Evolutionary conservation across 2,888 invertebrate genomes (phyloP).

Genomic region (Lamellibrachia satsuma): DNA sequence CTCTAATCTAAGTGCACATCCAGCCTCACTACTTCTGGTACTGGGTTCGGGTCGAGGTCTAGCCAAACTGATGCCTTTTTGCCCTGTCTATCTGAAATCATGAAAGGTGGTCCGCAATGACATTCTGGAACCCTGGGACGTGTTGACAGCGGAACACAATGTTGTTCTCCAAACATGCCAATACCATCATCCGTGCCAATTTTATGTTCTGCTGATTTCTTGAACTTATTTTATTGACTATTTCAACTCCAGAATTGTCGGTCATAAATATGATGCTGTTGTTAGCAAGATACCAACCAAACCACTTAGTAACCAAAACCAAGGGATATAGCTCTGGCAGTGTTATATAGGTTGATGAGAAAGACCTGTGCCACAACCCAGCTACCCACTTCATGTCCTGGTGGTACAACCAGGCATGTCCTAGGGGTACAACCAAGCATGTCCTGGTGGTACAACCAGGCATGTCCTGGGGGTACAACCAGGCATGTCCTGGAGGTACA

Average conservation of each 20-base stretch:
- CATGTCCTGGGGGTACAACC: too few species aligned
- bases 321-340: not conserved
- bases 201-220: constrained; percentile 6
- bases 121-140: not conserved
- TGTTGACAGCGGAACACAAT: constrained; percentile 19
- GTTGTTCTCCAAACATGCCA: too few species aligned
- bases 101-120: not conserved
- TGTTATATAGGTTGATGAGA: not conserved
- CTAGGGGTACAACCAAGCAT: too few species aligned
- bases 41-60: not conserved
- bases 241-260: not conserved
- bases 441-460: too few species aligned
- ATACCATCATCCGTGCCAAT: not conserved
- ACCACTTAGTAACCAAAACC: not conserved
- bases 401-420: not conserved
- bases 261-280: not conserved
- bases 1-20: not conserved
- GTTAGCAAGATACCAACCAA: not conserved
- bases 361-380: constrained; percentile 17
- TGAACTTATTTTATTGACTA: not conserved
- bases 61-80: constrained; percentile 13
- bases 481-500: too few species aligned
- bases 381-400: constrained; percentile 7
- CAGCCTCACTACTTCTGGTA: not conserved
- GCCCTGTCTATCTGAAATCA: not conserved